phyloP scores from a whole-genome alignment of 2,797 vertebrate genomes.

The Sebastes cheni region DNA sequence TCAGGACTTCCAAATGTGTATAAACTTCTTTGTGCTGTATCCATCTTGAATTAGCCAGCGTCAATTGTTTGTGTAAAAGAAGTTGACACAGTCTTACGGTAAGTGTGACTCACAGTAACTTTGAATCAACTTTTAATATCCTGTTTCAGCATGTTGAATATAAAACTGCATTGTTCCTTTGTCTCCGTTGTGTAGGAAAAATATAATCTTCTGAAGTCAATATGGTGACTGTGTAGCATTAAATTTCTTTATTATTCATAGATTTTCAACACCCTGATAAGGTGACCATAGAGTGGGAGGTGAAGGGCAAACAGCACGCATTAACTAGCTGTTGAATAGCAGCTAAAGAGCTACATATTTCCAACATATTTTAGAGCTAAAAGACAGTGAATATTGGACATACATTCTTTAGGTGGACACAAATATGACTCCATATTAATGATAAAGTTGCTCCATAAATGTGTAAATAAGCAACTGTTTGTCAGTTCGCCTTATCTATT shows the following conservation, averaged over 20 bases:
- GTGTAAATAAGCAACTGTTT: neutral
- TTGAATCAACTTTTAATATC: constrained; percentile 17
- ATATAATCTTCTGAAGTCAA: neutral
- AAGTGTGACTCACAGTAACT: constrained; percentile 15
- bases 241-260: neutral
- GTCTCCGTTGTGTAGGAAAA: neutral
- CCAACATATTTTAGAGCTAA: neutral
- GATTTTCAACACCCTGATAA: neutral
- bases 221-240: neutral
- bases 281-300: neutral
- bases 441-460: neutral
- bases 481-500: neutral
- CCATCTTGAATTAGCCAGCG: neutral
- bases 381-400: neutral
- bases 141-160: constrained; percentile 31
- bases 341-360: neutral
- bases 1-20: neutral
- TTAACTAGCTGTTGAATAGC: neutral
- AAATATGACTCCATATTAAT: neutral
- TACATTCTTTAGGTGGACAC: neutral
- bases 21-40: neutral
- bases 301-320: neutral
- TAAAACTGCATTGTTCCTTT: neutral
- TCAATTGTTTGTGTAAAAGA: constrained; percentile 3
- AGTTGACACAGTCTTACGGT: neutral